phyloP scores from a whole-genome alignment of 2,888 invertebrate species.

The Drosophila anomelani region DNA sequence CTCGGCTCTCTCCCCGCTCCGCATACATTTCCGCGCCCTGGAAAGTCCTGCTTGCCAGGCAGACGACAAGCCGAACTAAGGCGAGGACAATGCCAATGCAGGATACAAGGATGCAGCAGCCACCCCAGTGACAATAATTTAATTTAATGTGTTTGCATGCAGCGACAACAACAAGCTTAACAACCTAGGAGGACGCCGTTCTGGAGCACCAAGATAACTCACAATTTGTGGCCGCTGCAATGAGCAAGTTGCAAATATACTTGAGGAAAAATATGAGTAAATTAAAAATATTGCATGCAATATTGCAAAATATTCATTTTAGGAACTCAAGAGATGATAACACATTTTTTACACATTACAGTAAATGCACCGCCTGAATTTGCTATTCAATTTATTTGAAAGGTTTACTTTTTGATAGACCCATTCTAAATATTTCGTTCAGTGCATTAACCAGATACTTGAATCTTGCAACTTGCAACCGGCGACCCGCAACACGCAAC shows the following conservation, averaged over 20 bases:
- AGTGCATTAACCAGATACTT: constrained; percentile 2
- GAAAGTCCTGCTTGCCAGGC: constrained; percentile 28
- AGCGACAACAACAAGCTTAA: constrained; percentile 47
- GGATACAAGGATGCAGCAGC: constrained; percentile 26
- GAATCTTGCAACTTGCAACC: constrained; percentile 1
- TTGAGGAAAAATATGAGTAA: not conserved
- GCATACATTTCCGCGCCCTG: constrained; percentile 64
- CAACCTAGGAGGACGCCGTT: constrained; percentile 37
- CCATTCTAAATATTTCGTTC: not conserved
- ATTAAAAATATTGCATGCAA: too few relatives aligned
- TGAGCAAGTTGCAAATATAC: constrained; percentile 1
- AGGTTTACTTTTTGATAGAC: not conserved
- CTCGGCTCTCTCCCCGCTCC: constrained; percentile 5
- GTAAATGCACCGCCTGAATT: not conserved
- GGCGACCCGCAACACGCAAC: constrained; percentile 24
- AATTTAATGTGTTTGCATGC: constrained; percentile 80
- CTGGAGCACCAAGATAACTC: constrained; percentile 67
- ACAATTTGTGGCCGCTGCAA: constrained; percentile 75
- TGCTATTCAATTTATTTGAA: not conserved
- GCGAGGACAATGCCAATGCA: constrained; percentile 47
- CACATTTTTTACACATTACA: not conserved
- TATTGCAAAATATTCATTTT: too few relatives aligned
- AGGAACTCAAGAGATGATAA: not conserved
- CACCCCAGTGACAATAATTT: constrained; percentile 75
- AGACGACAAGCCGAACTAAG: constrained; percentile 62